A percentile compares a stretch with the other conserved stretches of the same genome.
Conservation (phyloP, 2,888 invertebrate species). For the Campoplex nolae region DNA sequence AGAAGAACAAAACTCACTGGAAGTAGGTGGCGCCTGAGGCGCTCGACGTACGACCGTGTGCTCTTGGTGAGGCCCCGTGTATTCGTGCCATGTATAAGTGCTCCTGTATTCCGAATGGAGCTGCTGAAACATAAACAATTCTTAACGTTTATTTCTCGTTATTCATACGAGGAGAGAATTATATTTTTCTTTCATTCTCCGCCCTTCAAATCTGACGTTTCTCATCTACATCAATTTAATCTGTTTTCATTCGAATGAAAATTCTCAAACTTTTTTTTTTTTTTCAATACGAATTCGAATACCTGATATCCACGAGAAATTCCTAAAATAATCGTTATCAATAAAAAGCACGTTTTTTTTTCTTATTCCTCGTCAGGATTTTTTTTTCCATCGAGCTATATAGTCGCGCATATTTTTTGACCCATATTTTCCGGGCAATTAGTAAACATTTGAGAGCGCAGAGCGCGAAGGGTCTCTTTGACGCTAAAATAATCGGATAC, state of each 20-base stretch:
- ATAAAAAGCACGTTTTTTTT: not conserved
- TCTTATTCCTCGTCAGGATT: not conserved
- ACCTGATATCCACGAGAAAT: too few relatives aligned
- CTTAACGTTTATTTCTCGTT: slow-evolving; percentile 39
- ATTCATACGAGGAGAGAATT: not conserved
- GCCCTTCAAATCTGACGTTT: not conserved
- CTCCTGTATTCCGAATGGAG: slow-evolving; percentile 97
- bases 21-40: slow-evolving; percentile 85
- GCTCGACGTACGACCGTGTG: slow-evolving; percentile 91
- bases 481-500: slow-evolving; percentile 39
- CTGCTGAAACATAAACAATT: slow-evolving; percentile 85
- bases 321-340: not conserved
- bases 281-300: too few relatives aligned
- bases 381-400: not conserved
- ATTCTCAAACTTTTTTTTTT: too few relatives aligned
- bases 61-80: slow-evolving; percentile 88
- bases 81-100: slow-evolving; percentile 98
- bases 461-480: slow-evolving; percentile 10
- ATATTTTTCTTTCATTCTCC: not conserved
- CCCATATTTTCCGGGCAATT: slow-evolving; percentile 16
- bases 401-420: not conserved
- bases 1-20: slow-evolving; percentile 80
- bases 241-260: not conserved
- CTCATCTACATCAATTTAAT: not conserved
- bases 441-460: slow-evolving; percentile 23